phyloP scores from a whole-genome alignment of 2,113 vertebrate species.

The Zosterops lateralis region DNA sequence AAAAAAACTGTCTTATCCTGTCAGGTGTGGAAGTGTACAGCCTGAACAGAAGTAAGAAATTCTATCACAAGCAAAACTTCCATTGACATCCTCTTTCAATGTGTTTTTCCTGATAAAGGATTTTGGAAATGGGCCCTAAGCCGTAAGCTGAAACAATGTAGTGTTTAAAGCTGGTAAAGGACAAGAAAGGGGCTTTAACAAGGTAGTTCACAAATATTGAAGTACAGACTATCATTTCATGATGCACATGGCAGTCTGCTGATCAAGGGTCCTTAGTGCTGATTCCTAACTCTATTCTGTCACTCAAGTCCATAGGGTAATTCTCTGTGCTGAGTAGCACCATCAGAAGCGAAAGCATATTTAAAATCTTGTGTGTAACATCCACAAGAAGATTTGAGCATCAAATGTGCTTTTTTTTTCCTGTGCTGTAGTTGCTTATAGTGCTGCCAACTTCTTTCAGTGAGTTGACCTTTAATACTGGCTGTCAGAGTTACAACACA shows the following conservation, averaged over 20 bases:
- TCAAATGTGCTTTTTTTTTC: background rate
- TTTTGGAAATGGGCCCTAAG: background rate
- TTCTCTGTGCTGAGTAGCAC: background rate
- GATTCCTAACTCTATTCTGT: background rate
- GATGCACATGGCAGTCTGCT: background rate
- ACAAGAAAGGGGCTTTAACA: background rate
- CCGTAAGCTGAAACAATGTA: background rate
- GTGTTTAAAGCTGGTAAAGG: background rate
- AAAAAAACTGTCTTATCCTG: background rate
- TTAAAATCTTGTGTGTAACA: background rate
- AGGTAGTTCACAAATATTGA: background rate
- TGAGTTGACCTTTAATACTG: constrained; percentile 33
- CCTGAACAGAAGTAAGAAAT: background rate
- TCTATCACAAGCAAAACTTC: background rate
- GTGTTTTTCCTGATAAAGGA: background rate
- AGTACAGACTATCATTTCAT: background rate
- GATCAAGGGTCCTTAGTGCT: background rate
- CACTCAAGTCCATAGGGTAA: background rate
- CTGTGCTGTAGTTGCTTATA: background rate
- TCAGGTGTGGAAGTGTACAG: background rate
- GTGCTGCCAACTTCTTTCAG: background rate
- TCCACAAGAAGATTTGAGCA: background rate
- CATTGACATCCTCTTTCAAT: background rate
- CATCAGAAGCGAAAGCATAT: background rate
- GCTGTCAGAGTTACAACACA: constrained; percentile 37